Evolutionary conservation across 1,140 invertebrate species (phyloP).

Genomic region (Mactra quadrangularis): DNA sequence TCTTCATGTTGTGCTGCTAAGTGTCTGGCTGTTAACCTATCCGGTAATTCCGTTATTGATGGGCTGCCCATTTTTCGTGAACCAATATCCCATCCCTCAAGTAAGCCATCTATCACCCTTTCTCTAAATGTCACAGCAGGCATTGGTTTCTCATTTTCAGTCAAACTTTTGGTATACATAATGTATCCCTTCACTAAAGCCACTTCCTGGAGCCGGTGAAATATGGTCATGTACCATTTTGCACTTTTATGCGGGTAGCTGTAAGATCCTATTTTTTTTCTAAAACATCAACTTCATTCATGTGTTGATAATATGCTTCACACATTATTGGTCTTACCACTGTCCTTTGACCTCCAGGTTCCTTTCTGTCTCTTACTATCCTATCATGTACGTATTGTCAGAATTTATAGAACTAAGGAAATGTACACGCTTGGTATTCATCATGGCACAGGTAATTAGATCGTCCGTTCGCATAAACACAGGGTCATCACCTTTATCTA

Average conservation of each 20-base stretch:
- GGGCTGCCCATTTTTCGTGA: background rate
- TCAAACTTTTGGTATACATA: constrained; percentile 11
- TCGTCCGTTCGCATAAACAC: constrained; percentile 24
- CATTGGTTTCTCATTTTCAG: background rate
- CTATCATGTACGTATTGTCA: background rate
- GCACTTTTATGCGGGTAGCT: constrained; percentile 19
- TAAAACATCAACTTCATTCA: constrained; percentile 45
- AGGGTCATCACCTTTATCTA: constrained; percentile 49
- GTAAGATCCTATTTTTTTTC: constrained; percentile 31
- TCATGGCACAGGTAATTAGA: constrained; percentile 44
- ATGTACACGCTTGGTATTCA: constrained; percentile 46
- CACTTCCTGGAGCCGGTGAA: constrained; percentile 34
- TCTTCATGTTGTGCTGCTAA: no score
- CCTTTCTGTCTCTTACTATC: constrained; percentile 11
- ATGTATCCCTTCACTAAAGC: constrained; percentile 59
- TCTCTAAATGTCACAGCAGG: constrained; percentile 23
- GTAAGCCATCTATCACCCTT: constrained; percentile 21
- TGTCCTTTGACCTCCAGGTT: background rate
- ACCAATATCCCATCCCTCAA: background rate
- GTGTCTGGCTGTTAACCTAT: no score
- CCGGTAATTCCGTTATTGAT: background rate
- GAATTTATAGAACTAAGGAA: constrained; percentile 35
- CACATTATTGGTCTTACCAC: constrained; percentile 28
- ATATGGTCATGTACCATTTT: constrained; percentile 58
- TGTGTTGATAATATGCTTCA: constrained; percentile 40